A percentile compares a stretch with the other conserved stretches of the same genome.
Evolutionary conservation across 2,113 vertebrate genomes (phyloP).

Genomic region (Erythrocercus mccallii): DNA sequence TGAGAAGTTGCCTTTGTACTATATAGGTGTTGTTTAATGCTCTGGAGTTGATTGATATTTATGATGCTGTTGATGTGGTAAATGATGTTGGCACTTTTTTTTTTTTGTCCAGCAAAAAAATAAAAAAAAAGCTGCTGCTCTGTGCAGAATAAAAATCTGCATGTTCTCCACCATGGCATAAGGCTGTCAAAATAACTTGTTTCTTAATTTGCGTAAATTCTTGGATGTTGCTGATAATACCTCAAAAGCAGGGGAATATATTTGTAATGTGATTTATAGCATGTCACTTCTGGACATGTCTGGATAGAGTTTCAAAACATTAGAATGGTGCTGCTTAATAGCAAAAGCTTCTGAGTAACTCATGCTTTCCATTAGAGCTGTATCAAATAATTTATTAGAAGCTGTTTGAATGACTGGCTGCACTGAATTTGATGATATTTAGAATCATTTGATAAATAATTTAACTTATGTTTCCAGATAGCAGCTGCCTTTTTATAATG

Average conservation of each 20-base stretch:
- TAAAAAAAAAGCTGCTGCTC: background rate
- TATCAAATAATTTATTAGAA: slow-evolving; percentile 29
- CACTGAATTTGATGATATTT: slow-evolving; percentile 31
- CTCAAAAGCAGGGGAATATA: background rate
- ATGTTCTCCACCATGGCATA: background rate
- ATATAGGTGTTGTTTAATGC: background rate
- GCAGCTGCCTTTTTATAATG: slow-evolving; percentile 12
- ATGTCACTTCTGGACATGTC: background rate
- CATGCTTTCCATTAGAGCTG: background rate
- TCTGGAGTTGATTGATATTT: background rate
- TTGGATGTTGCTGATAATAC: background rate
- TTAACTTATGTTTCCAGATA: background rate
- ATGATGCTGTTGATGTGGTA: background rate
- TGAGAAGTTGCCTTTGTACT: background rate
- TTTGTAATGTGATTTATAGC: background rate
- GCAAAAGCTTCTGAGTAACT: background rate
- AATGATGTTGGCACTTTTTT: background rate
- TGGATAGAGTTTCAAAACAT: slow-evolving; percentile 25
- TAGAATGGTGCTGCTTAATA: background rate
- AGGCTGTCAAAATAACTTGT: background rate
- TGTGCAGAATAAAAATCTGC: background rate
- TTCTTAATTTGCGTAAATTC: background rate
- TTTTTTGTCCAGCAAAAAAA: background rate
- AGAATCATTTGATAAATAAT: slow-evolving; percentile 24
- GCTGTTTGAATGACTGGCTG: background rate